Evolutionary conservation across 2,888 invertebrate species (phyloP), one percentile per base, ranked within the genome.

Genomic region (Polia nebulosa): DNA sequence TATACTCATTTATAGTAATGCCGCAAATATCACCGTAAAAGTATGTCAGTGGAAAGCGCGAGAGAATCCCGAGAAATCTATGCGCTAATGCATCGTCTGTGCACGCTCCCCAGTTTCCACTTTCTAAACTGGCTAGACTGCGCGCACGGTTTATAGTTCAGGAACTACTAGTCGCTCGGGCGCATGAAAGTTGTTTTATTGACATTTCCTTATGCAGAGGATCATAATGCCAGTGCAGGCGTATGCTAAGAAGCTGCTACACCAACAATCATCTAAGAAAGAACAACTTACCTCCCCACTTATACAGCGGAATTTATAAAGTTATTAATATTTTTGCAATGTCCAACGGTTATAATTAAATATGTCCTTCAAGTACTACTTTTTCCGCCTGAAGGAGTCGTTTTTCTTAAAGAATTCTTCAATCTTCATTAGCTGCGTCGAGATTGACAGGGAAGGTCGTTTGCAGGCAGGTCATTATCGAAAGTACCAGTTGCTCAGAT

Each of bases 11-110:
- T 41, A 77, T 70, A 72, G 65, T 72, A 71, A 73, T 75, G 78
- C 61, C 63, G 80, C 82, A 82, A 85, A 83, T 84, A 83, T 82
- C 85, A 75, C 77, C 72, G 90, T 83, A 91, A 91, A 94, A 93
- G 94, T 94, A 89, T 95, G 95, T 92, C 94, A 94, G 92, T 94
- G 95, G 94, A 95, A 95, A 95, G 94, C 93, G 94, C 94, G 92
- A 93, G 94, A 94, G 93, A 94, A 90, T 95, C 95, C 94, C 93
- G 93, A 92, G 95, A 95, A 95, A 95, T 95, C 92, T 90, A 89
- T 89, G 89, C 91, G 92, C 91, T 90, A 92, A 92, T 90, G 91
- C 90, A 82, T 83, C 86, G 90, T 86, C 87, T 87, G 84, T 85
- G 87, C 89, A 82, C 90, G 89, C 90, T 87, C 91, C 91, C 88